Percentiles rank a stretch among this genome's conserved stretches.
Evolutionary conservation across 2,888 invertebrate species (phyloP).

Genomic region (Parelbella ahira): DNA sequence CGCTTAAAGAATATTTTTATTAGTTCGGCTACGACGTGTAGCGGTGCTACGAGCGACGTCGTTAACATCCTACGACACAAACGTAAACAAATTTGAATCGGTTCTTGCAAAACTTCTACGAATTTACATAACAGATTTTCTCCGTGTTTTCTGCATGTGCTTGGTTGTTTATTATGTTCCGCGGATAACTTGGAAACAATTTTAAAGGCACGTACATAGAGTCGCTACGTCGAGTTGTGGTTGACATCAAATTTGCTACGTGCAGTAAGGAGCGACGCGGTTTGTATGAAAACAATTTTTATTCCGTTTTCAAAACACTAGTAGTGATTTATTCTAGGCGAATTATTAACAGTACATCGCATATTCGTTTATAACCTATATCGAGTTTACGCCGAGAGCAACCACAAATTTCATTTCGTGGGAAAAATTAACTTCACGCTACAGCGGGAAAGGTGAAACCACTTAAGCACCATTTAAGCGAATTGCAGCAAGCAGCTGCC

Average conservation of each 20-base stretch:
- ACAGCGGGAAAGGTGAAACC: conserved; percentile 10
- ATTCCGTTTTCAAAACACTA: conserved; percentile 21
- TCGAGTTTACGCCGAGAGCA: background rate
- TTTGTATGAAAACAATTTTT: conserved; percentile 15
- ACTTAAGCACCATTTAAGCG: conserved; percentile 10
- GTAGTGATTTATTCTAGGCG: conserved; percentile 11
- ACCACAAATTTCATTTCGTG: background rate
- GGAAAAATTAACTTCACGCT: conserved; percentile 12
- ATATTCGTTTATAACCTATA: conserved; percentile 1
- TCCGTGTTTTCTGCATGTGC: conserved; percentile 10
- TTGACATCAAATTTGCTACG: conserved; percentile 28
- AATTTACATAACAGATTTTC: conserved; percentile 8
- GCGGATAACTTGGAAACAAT: conserved; percentile 10
- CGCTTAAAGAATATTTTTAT: conserved; percentile 17
- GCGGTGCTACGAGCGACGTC: conserved; percentile 10
- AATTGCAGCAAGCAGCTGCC: no score
- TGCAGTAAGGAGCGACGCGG: conserved; percentile 7
- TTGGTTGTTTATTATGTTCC: conserved; percentile 16
- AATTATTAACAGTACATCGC: conserved; percentile 6
- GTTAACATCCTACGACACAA: conserved; percentile 10
- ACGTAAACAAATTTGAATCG: conserved; percentile 8
- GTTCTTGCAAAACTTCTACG: conserved; percentile 8
- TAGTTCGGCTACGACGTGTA: background rate
- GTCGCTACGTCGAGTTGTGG: conserved; percentile 27
- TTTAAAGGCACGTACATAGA: conserved; percentile 25